Evolutionary conservation across 2,113 vertebrate genomes (phyloP), one percentile per base, ranked within the genome.

Genomic region (Ardeotis arabs): DNA sequence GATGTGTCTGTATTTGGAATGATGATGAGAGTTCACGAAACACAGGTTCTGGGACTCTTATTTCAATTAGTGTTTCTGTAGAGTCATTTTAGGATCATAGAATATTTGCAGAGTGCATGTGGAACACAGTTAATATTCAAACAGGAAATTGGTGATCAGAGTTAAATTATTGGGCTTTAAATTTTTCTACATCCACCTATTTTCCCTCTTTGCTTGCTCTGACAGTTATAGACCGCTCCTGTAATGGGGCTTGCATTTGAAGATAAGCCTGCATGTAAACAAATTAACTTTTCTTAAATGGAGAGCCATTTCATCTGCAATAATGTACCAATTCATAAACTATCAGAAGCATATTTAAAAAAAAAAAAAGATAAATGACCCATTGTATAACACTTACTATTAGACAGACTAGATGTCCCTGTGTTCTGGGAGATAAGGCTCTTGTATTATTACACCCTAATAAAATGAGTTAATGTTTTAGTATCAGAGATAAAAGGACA

Each of bases 381-480:
- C 74, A 95, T 98, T 97, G 92, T 98, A 96, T 97, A 97, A 96
- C 97, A 95, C 92, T 96, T 98, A 97, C 93, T 98, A 95, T 98
- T 98, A 98, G 96, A 91, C 96, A 96, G 92, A 95, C 97, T 97
- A 97, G 96, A 98, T 98, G 97, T 97, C 97, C 97, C 98, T 98
- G 97, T 98, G 96, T 98, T 98, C 95, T 94, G 96, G 72, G 95
- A 98, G 97, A 98, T 98, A 98, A 98, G 97, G 92, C 95, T 96
- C 94, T 97, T 98, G 97, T 97, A 97, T 98, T 98, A 98, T 98
- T 98, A 97, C 93, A 97, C 94, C 75, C 92, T 97, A 98, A 97
- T 98, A 98, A 98, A 98, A 98, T 97, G 98, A 98, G 96, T 97
- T 98, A 98, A 97, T 98, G 97, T 98, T 98, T 98, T 98, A 98